These are phyloP conservation scores for Catharus minimus DNA, from an alignment of 2,113 vertebrate species.

Conservation along the genomic window DNA sequence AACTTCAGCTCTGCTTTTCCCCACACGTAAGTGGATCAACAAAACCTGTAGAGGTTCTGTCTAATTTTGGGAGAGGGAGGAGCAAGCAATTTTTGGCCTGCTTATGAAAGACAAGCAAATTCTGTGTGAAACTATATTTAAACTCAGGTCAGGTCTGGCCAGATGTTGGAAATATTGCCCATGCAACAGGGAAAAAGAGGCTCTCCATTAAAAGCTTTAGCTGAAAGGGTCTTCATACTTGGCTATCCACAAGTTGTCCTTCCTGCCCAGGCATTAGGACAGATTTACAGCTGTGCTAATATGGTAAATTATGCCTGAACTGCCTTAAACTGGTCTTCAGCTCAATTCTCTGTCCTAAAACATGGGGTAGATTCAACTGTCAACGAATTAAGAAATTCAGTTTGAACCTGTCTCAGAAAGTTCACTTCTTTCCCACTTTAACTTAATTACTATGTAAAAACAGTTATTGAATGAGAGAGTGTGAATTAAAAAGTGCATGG, in stretches of 20 bases:
- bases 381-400: conserved; percentile 8
- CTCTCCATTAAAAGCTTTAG: not conserved
- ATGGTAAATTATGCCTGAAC: not conserved
- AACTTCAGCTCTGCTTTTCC: not conserved
- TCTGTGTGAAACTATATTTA: not conserved
- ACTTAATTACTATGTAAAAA: not conserved
- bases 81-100: not conserved
- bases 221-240: not conserved
- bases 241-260: not conserved
- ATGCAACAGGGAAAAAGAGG: not conserved
- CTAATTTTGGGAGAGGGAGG: not conserved
- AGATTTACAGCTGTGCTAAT: not conserved
- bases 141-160: not conserved
- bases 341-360: not conserved
- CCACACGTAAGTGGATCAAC: not conserved
- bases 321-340: not conserved
- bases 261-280: not conserved
- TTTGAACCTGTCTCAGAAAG: not conserved
- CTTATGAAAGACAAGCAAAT: not conserved
- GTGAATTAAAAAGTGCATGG: not conserved
- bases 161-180: not conserved
- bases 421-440: not conserved
- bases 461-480: not conserved
- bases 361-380: not conserved
- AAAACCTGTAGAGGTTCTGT: not conserved